Conservation (phyloP, 1,140 invertebrate genomes). For the Gryllus bimaculatus region DNA sequence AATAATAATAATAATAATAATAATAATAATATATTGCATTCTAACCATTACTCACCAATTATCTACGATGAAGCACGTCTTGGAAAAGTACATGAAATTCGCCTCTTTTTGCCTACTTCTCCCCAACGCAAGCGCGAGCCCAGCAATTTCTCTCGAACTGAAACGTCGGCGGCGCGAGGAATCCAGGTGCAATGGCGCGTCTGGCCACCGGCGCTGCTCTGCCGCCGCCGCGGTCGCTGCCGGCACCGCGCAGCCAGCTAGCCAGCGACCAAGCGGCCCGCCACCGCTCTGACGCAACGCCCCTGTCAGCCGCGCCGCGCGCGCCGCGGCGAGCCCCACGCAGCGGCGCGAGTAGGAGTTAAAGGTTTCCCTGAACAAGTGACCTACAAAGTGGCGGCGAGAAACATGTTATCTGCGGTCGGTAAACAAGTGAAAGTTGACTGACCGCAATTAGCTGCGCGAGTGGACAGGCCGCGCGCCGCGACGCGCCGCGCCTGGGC, state of each 20-base stretch:
- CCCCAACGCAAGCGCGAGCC: too few species aligned
- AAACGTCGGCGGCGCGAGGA: too few species aligned
- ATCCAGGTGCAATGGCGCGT: not conserved
- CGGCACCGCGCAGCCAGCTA: not conserved
- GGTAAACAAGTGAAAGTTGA: conserved; percentile 4
- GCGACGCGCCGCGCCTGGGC: too few species aligned
- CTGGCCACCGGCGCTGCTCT: not conserved
- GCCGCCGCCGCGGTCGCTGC: not conserved
- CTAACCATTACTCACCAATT: too few species aligned
- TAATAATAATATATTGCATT: too few species aligned
- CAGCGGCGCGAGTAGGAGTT: not conserved
- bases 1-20: too few species aligned
- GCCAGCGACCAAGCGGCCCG: not conserved
- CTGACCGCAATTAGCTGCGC: not conserved
- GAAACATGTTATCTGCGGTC: not conserved
- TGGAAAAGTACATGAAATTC: too few species aligned
- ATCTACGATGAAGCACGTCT: too few species aligned
- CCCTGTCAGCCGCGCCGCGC: too few species aligned
- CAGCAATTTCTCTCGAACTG: too few species aligned
- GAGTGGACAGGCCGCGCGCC: not conserved
- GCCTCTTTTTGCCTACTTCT: too few species aligned
- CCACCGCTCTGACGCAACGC: too few species aligned
- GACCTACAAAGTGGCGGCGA: not conserved
- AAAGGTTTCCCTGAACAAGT: conserved; percentile 1
- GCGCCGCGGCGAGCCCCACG: not conserved